Conservation (phyloP, 2,888 invertebrate genomes). For the Pristionchus exspectatus region DNA sequence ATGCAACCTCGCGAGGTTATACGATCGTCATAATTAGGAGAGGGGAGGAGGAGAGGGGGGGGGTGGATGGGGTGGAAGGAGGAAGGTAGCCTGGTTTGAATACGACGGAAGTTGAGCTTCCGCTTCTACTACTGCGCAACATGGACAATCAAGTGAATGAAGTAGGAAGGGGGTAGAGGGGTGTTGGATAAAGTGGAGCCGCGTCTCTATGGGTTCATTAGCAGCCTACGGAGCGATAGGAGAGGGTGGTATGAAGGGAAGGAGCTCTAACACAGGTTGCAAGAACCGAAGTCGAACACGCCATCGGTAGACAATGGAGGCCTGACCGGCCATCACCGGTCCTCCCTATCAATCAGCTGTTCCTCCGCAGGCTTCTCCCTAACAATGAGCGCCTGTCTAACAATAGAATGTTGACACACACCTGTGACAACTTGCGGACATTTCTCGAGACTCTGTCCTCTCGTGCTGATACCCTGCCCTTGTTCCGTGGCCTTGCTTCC, state of each 20-base stretch:
- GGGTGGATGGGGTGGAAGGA: neutral
- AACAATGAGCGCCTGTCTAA: slow-evolving; percentile 19
- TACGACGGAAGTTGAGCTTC: neutral
- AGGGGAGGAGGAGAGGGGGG: neutral
- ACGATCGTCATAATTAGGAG: slow-evolving; percentile 7
- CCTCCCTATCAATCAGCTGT: neutral
- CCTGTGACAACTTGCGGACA: slow-evolving; percentile 31
- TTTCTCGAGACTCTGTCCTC: neutral
- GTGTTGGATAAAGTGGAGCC: neutral
- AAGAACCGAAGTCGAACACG: neutral
- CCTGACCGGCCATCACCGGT: neutral
- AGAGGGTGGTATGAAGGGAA: no score
- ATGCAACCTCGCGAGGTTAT: slow-evolving; percentile 34
- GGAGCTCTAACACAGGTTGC: no score
- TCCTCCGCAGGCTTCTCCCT: neutral
- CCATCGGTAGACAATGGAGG: neutral
- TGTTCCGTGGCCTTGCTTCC: neutral
- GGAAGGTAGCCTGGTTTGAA: slow-evolving; percentile 34
- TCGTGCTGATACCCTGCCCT: neutral
- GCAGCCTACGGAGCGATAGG: no score
- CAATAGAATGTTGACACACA: slow-evolving; percentile 23
- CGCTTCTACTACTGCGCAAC: slow-evolving; percentile 23
- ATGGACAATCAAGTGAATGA: neutral
- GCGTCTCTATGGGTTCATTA: no score
- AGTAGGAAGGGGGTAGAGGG: neutral